Conservation (phyloP, 1,140 invertebrate genomes). For the Choristoneura fumiferana region DNA sequence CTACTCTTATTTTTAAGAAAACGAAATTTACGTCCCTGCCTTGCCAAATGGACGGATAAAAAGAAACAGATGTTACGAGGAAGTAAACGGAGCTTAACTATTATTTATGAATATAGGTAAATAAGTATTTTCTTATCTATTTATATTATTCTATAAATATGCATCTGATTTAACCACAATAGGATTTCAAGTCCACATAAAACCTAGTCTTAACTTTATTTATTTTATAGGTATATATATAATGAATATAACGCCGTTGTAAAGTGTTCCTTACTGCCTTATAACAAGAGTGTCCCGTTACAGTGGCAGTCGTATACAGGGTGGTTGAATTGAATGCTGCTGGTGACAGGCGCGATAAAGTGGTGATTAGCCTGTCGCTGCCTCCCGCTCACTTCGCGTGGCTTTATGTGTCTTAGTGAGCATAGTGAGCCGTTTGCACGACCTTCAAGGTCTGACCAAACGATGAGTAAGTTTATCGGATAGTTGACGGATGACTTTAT, state of each 20-base stretch:
- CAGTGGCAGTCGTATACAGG: constrained; percentile 29
- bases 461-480: too few species aligned
- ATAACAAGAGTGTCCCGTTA: constrained; percentile 21
- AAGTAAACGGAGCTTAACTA: too few species aligned
- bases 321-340: constrained; percentile 37
- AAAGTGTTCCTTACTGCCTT: constrained; percentile 22
- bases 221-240: too few species aligned
- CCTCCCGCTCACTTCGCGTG: constrained; percentile 27
- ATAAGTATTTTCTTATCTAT: too few species aligned
- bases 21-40: too few species aligned
- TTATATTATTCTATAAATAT: neutral
- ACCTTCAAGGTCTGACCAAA: too few species aligned
- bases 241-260: neutral
- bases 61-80: too few species aligned
- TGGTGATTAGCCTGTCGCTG: constrained; percentile 63
- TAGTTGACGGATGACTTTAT: too few species aligned
- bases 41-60: too few species aligned
- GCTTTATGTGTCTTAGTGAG: constrained; percentile 16
- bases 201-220: neutral
- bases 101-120: too few species aligned
- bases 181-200: neutral
- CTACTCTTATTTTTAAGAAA: too few species aligned
- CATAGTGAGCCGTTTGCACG: too few species aligned
- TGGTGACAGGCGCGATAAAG: constrained; percentile 57
- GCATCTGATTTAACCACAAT: neutral